These are phyloP conservation scores for Acleris sparsana DNA, from an alignment of 2,888 invertebrate species.

Conservation along the genomic window DNA sequence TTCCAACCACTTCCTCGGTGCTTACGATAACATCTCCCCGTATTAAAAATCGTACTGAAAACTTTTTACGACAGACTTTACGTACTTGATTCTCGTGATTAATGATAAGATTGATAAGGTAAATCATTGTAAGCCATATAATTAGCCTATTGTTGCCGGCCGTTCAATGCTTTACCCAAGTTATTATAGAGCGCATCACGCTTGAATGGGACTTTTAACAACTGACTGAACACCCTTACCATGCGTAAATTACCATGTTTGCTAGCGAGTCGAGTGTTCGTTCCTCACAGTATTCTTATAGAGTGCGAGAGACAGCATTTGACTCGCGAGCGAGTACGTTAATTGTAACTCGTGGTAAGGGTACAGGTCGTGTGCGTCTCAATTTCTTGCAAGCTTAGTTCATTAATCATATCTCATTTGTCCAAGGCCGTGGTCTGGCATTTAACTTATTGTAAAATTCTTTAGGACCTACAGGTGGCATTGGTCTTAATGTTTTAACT, in stretches of 20 bases:
- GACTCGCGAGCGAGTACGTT: too few relatives aligned
- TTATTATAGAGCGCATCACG: slow-evolving; percentile 50
- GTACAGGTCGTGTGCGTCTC: slow-evolving; percentile 50
- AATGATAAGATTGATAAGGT: slow-evolving; percentile 61
- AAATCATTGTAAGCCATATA: slow-evolving; percentile 64
- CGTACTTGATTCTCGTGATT: slow-evolving; percentile 52
- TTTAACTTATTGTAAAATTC: slow-evolving; percentile 53
- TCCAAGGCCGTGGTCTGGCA: slow-evolving; percentile 56
- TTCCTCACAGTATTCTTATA: too few relatives aligned
- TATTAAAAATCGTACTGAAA: slow-evolving; percentile 9
- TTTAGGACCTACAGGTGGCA: slow-evolving; percentile 42
- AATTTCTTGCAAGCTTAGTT: slow-evolving; percentile 58
- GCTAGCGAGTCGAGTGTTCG: too few relatives aligned
- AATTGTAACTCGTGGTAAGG: too few relatives aligned
- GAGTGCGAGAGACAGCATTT: too few relatives aligned
- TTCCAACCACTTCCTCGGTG: slow-evolving; percentile 17
- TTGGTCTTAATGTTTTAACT: slow-evolving; percentile 17
- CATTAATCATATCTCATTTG: slow-evolving; percentile 76
- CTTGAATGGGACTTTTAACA: slow-evolving; percentile 59
- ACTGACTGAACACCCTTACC: slow-evolving; percentile 46
- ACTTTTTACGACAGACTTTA: slow-evolving; percentile 9
- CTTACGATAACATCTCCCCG: slow-evolving; percentile 8
- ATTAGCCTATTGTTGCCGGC: slow-evolving; percentile 72
- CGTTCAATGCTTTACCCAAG: slow-evolving; percentile 57
- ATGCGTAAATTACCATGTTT: too few relatives aligned